Evolutionary conservation across 2,888 invertebrate genomes (phyloP).

Genomic region (Cryptocheilus praepositus): DNA sequence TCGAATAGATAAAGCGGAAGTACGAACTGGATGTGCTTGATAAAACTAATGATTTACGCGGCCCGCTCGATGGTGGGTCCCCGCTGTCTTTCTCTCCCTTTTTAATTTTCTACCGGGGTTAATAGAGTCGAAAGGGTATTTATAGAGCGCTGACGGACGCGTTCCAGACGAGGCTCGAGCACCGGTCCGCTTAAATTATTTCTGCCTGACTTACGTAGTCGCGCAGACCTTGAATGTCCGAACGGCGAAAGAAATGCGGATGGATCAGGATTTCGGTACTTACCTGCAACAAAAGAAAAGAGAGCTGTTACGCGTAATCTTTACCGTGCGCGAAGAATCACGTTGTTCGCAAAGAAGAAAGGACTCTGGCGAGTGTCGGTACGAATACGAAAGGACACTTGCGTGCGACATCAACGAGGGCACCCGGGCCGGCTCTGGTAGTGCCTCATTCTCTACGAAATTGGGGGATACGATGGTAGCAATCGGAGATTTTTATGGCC

Average conservation of each 20-base stretch:
- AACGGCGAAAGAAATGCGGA: slow-evolving; percentile 7
- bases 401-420: too few species aligned
- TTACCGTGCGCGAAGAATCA: too few species aligned
- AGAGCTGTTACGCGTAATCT: too few species aligned
- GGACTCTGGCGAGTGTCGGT: too few species aligned
- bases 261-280: slow-evolving; percentile 16
- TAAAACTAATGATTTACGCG: slow-evolving; percentile 73
- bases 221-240: not conserved
- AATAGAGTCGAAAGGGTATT: slow-evolving; percentile 56
- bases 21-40: slow-evolving; percentile 70
- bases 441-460: slow-evolving; percentile 25
- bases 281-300: slow-evolving; percentile 35
- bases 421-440: too few species aligned
- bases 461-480: slow-evolving; percentile 31
- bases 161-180: not conserved
- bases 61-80: slow-evolving; percentile 25
- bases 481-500: slow-evolving; percentile 49
- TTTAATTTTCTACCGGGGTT: slow-evolving; percentile 58
- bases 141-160: slow-evolving; percentile 32
- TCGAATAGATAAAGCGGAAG: slow-evolving; percentile 70
- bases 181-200: too few species aligned
- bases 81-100: slow-evolving; percentile 38
- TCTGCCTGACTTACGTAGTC: too few species aligned
- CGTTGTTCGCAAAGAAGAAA: too few species aligned
- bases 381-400: slow-evolving; percentile 22